phyloP scores from a whole-genome alignment of 2,113 vertebrate species.

The Lipotes vexillifer region DNA sequence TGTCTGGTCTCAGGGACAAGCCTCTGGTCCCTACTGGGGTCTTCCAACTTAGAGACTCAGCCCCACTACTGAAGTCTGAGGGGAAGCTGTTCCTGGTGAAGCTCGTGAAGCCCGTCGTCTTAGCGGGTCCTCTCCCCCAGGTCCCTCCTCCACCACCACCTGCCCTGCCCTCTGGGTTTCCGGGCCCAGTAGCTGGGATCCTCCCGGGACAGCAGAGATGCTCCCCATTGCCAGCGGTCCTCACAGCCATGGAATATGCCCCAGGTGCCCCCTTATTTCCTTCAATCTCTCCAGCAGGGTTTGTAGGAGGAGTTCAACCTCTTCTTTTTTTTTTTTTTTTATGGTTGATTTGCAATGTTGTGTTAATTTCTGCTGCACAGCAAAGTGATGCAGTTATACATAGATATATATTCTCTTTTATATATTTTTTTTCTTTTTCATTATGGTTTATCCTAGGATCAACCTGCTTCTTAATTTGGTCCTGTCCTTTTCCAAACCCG shows the following conservation, averaged over 20 bases:
- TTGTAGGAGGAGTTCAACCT: neutral
- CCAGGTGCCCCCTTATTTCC: neutral
- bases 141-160: rapidly evolving
- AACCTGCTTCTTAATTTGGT: neutral
- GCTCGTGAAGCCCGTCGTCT: rapidly evolving
- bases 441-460: neutral
- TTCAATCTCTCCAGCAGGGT: neutral
- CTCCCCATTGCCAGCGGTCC: neutral
- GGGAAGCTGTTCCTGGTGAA: neutral
- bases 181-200: neutral
- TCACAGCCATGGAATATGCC: neutral
- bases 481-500: neutral
- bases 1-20: neutral
- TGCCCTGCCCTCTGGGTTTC: neutral
- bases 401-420: too few species aligned
- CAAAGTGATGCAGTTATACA: too few species aligned
- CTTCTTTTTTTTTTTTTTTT: too few species aligned
- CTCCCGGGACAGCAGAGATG: neutral
- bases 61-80: neutral
- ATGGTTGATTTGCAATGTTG: too few species aligned
- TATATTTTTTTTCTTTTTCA: neutral
- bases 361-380: too few species aligned
- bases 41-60: neutral
- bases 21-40: too few species aligned
- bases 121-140: rapidly evolving